Base-by-base conservation (phyloP, 2,797 vertebrate genomes). In the Melanotaenia nigrans region DNA sequence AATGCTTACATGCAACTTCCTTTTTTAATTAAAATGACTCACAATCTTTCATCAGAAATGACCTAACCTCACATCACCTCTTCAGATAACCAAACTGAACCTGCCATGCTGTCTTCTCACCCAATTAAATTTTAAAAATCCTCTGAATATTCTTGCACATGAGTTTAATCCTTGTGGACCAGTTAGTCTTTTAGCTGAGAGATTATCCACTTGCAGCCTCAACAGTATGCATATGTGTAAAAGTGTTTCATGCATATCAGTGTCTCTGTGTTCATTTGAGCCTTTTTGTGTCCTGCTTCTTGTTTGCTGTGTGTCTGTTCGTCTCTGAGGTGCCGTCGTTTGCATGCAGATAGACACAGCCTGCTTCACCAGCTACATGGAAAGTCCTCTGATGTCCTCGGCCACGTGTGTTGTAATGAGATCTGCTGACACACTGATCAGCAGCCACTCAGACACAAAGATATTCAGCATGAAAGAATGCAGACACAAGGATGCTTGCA, bases 371-470 rank as follows among this genome's bases (percentile, higher is more conserved):
- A 78, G 79, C 75, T 71, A 78, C 81, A 85, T 69, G 61, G 74
- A 65, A 62, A 68, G 75, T 65, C 68, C 85, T 83, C 86, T 82
- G 68, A 83, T 88, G 89, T 87, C 79, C 79, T 86, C 82, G 64
- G 72, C 74, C 30, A 9, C 77, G 71, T 77, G 80, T 86, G 79
- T 55, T 77, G 76, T 84, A 86, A 84, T 85, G 68, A 79, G 75
- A 78, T 79, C 67, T 67, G 80, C 83, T 80, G 87, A 89, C 89
- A 88, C 82, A 73, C 79, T 89, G 67, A 88, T 81, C 84, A 67
- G 80, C 38, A 65, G 84, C 82, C 83, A 79, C 79, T 85, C 82
- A 83, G 73, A 84, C 71, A 68, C 62, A 69, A 75, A 80, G 66
- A 77, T 81, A 77, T 78, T 78, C 64, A 57, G 38, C 9, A 61